Evolutionary conservation across 2,888 invertebrate species (phyloP).

Genomic region (Clusia tigrina): DNA sequence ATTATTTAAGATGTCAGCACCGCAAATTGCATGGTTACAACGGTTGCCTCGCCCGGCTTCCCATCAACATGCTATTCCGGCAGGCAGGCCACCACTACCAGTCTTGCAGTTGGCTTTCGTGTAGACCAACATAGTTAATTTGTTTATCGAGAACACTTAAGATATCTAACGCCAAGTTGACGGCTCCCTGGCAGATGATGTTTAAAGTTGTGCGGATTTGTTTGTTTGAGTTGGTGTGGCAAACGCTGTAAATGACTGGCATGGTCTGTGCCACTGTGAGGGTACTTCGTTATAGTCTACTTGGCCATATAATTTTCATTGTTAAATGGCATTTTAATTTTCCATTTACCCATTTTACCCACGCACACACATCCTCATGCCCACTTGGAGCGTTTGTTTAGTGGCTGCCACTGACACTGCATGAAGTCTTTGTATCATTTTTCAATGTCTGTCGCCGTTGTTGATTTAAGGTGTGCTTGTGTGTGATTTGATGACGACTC

Average conservation of each 20-base stretch:
- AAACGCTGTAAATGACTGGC: background rate
- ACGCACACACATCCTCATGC: slow-evolving; percentile 10
- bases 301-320: slow-evolving; percentile 9
- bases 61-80: background rate
- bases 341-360: background rate
- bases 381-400: background rate
- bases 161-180: slow-evolving; percentile 19
- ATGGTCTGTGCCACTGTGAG: background rate
- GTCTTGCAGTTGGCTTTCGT: background rate
- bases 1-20: background rate
- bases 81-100: slow-evolving; percentile 1
- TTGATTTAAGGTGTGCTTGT: slow-evolving; percentile 21
- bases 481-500: slow-evolving; percentile 23
- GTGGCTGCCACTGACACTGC: background rate
- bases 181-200: slow-evolving; percentile 23
- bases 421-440: background rate
- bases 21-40: background rate
- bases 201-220: slow-evolving; percentile 15
- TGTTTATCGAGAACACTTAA: slow-evolving; percentile 27
- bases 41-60: background rate
- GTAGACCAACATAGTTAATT: slow-evolving; percentile 22
- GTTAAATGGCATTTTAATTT: slow-evolving; percentile 4
- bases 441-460: slow-evolving; percentile 15
- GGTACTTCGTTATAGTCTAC: background rate
- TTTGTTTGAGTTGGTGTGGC: slow-evolving; percentile 2